Conservation (phyloP, 2,797 vertebrate genomes). For the Scyliorhinus canicula region DNA sequence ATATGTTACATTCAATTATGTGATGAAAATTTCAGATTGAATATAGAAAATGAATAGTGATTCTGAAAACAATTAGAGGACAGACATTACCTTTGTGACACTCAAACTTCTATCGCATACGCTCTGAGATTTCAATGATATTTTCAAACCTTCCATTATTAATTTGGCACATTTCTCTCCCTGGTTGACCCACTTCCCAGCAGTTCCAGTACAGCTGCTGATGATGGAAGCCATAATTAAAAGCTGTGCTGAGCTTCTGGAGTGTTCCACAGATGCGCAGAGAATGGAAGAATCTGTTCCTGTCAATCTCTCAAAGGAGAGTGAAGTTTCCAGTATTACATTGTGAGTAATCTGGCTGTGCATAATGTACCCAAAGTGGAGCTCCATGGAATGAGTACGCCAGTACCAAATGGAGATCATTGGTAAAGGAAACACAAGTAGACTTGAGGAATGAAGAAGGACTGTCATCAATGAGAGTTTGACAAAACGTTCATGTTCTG, state of each 20-base stretch:
- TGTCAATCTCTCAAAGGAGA: too few species aligned
- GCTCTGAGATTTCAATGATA: background rate
- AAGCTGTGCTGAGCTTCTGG: background rate
- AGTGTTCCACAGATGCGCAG: background rate
- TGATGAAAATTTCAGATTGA: background rate
- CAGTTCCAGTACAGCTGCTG: background rate
- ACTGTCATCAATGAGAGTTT: too few species aligned
- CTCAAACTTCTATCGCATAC: background rate
- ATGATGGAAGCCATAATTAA: background rate
- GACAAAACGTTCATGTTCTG: too few species aligned
- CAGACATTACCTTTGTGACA: background rate
- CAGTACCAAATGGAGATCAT: too few species aligned
- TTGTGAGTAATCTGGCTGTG: too few species aligned
- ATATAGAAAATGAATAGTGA: background rate
- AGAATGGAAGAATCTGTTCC: background rate
- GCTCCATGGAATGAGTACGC: too few species aligned
- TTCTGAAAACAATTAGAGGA: background rate
- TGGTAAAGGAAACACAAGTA: too few species aligned
- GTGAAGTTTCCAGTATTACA: too few species aligned
- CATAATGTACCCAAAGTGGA: too few species aligned
- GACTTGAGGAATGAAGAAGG: too few species aligned
- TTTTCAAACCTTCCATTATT: background rate
- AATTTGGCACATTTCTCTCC: background rate
- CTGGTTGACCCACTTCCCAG: background rate
- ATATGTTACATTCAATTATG: background rate